These are phyloP conservation scores for Sparus aurata DNA, from an alignment of 2,797 vertebrate species.

Conservation along the genomic window DNA sequence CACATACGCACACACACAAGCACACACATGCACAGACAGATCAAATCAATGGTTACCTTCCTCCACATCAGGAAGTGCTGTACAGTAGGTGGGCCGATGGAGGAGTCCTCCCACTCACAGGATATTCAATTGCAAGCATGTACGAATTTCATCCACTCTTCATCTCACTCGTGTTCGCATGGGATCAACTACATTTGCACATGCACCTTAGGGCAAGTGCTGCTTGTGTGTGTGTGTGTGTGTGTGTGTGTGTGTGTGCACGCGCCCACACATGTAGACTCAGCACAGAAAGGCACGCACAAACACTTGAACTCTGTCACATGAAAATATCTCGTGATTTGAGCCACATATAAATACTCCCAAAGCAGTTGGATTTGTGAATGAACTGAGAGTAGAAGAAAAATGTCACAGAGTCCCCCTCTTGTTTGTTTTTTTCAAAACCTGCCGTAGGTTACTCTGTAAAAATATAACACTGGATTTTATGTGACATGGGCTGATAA, in stretches of 20 bases:
- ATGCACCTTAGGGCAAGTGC: conserved; percentile 64
- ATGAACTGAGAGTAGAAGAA: conserved; percentile 48
- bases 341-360: conserved; percentile 20
- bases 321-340: conserved; percentile 47
- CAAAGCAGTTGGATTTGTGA: conserved; percentile 62
- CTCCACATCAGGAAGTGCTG: conserved; percentile 75
- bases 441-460: neutral
- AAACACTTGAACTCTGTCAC: conserved; percentile 37
- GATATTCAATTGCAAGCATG: conserved; percentile 75
- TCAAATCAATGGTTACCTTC: conserved; percentile 77
- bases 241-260: conserved; percentile 1
- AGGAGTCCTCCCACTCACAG: conserved; percentile 80
- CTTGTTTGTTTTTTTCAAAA: neutral
- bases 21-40: conserved; percentile 62
- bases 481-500: neutral
- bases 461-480: neutral
- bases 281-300: conserved; percentile 49
- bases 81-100: conserved; percentile 71
- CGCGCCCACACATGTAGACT: conserved; percentile 56
- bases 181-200: conserved; percentile 65
- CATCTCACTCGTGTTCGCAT: conserved; percentile 62
- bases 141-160: conserved; percentile 64
- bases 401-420: neutral
- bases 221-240: conserved; percentile 34
- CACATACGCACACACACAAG: conserved; percentile 28